Base-by-base conservation (phyloP, 2,888 invertebrate species). In the Labia minor region DNA sequence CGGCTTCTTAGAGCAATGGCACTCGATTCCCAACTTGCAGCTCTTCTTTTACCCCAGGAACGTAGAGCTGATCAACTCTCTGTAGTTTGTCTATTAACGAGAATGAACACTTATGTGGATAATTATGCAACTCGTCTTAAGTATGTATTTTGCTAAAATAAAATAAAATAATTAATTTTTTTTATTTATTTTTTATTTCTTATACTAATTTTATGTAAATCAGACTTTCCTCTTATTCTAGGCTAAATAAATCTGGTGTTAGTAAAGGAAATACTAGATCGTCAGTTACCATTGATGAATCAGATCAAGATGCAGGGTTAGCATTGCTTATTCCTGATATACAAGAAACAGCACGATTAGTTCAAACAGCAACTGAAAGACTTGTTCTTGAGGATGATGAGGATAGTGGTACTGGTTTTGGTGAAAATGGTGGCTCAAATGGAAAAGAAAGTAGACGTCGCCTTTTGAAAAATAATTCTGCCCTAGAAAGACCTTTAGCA, bases 41-140 rank as follows among this genome's bases (percentile, higher is more conserved):
- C 84, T 37, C 78, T 91, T 64, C 77, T 91, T 18, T 78, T 88
- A 70, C 87, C 88, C 0, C 81, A 81, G 10, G 68, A 71, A 62
- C 18, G 68, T 19, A 62, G 68, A 10, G 72, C 77, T 1, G 75
- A 77, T 18, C 82, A 83, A 16, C 83, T 84, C 1, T 86, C 90
- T 1, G 85, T 95, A 72, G 86, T 88, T 64, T 85, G 87, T 19
- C 81, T 95, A 68, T 82, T 95, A 37, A 85, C 85, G 70, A 90
- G 89, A 76, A 95, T 95, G 94, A 90, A 89, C 76, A 84, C 86
- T 66, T 94, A 94, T 77, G 94, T 95, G 70, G 92, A 95, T 78
- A 93, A 92, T 0, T 95, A 95, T 77, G 89, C 92, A 26, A 89
- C 87, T 72, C 88, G 92, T 73, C 84, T 93, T 66, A 88, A 87